Evolutionary conservation across 2,797 vertebrate species (phyloP), one percentile per base, ranked within the genome.

Genomic region (Okamejei kenojei): DNA sequence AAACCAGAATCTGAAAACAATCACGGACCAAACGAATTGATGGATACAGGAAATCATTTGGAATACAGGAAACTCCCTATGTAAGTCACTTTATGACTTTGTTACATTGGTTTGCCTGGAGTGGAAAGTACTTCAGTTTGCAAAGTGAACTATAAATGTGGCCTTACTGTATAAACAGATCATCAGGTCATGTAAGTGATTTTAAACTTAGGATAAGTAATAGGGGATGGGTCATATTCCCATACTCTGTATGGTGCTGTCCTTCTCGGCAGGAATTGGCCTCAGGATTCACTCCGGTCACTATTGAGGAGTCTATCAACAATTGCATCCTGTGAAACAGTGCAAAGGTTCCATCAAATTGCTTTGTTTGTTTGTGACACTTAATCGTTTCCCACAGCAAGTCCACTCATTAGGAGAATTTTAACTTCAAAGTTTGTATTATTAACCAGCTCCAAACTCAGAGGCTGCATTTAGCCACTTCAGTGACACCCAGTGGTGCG

Each of bases 391-490:
- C 71, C 71, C 90, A 92, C 71, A 92, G 90, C 90, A 92, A 92
- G 68, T 54, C 90, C 71, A 92, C 35, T 92, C 68, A 92, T 92
- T 92, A 54, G 35, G 71, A 38, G 71, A 92, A 92, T 58, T 76
- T 92, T 92, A 26, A 92, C 90, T 76, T 92, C 68, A 92, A 92
- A 92, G 90, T 92, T 92, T 92, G 90, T 92, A 92, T 54, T 76
- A 92, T 92, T 74, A 92, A 92, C 71, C 38, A 74, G 68, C 71
- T 54, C 26, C 71, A 92, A 91, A 92, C 38, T 91, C 90, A 74
- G 65, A 45, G 71, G 90, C 90, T 45, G 71, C 71, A 92, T 92
- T 92, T 92, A 92, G 90, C 90, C 90, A 92, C 71, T 76, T 92
- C 90, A 92, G 71, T 92, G 68, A 92, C 68, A 92, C 71, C 90